Percentiles rank a stretch among this genome's conserved stretches.
phyloP scores from a whole-genome alignment of 2,113 vertebrate genomes.

The Haemorhous mexicanus region DNA sequence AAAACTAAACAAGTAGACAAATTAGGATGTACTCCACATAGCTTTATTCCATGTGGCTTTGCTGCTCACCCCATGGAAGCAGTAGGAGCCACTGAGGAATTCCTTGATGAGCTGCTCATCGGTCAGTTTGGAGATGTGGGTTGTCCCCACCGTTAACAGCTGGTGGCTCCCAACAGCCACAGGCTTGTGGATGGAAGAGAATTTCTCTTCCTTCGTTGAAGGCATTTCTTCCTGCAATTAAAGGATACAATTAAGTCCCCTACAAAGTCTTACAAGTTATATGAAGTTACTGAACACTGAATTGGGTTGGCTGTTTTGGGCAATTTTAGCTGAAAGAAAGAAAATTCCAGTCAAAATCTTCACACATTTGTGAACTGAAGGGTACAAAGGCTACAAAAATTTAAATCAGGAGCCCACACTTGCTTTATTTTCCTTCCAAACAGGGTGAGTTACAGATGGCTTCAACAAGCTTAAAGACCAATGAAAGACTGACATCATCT shows the following conservation, averaged over 20 bases:
- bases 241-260: background rate
- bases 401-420: background rate
- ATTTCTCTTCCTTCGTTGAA: conserved; percentile 84
- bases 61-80: conserved; percentile 92
- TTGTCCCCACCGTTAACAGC: conserved; percentile 89
- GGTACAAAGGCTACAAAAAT: background rate
- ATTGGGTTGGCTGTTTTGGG: background rate
- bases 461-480: background rate
- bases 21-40: background rate
- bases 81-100: conserved; percentile 96
- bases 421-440: background rate
- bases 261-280: background rate
- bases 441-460: background rate
- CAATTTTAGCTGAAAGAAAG: background rate
- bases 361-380: background rate
- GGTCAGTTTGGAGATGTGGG: conserved; percentile 95
- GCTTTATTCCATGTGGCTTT: background rate
- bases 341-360: background rate
- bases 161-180: conserved; percentile 87
- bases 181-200: conserved; percentile 90
- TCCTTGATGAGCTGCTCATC: conserved; percentile 97
- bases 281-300: background rate
- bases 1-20: background rate
- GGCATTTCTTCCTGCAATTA: conserved; percentile 80
- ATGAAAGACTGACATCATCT: background rate